These are phyloP conservation scores for Eupithecia pulchellata DNA, from an alignment of 2,888 invertebrate genomes.

Conservation along the genomic window DNA sequence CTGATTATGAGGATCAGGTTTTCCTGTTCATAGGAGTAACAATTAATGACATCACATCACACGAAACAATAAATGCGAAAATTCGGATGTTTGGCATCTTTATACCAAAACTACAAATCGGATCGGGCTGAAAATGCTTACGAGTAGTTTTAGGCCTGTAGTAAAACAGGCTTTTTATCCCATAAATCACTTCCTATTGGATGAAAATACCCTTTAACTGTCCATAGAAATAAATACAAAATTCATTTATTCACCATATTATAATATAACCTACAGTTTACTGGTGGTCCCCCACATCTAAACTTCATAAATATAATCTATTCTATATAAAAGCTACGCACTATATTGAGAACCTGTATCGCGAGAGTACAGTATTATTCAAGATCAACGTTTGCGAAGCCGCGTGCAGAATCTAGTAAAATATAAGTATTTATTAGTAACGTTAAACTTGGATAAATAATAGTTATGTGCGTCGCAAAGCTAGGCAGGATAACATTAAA, in stretches of 20 bases:
- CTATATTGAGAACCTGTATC: too few relatives aligned
- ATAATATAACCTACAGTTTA: too few relatives aligned
- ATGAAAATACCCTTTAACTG: neutral
- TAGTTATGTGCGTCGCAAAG: neutral
- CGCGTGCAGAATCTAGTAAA: neutral
- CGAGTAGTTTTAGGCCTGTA: neutral
- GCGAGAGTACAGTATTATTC: too few relatives aligned
- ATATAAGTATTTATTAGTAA: slow-evolving; percentile 1
- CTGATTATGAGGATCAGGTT: neutral
- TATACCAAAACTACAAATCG: neutral
- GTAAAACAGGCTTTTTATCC: neutral
- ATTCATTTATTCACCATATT: too few relatives aligned
- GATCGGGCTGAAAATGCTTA: neutral
- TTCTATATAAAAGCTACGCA: too few relatives aligned
- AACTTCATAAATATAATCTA: too few relatives aligned
- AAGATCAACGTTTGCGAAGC: neutral
- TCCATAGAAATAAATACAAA: too few relatives aligned
- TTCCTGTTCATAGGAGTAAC: neutral
- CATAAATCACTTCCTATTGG: neutral
- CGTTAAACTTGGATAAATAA: too few relatives aligned
- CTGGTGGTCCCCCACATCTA: too few relatives aligned
- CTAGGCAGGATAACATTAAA: neutral
- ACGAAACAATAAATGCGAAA: neutral
- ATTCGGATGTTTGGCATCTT: neutral
- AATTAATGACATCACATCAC: neutral